A percentile compares a stretch with the other conserved stretches of the same genome.
phyloP scores from a whole-genome alignment of 1,140 invertebrate species.

The Hyles vespertilio region DNA sequence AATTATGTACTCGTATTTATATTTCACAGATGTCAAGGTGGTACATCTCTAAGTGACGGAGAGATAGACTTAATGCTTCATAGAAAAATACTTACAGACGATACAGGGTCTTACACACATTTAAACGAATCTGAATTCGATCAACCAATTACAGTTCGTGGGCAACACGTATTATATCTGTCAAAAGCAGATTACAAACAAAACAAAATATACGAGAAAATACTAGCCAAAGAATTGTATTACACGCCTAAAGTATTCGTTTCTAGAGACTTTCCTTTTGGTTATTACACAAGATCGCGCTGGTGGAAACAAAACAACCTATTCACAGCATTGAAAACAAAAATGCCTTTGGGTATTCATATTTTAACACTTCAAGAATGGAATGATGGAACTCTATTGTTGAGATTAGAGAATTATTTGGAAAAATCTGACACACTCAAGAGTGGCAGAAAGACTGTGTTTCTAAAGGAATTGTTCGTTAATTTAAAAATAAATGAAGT shows the following conservation, averaged over 20 bases:
- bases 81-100: conserved; percentile 89
- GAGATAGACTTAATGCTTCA: conserved; percentile 91
- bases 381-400: conserved; percentile 78
- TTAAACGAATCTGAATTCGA: conserved; percentile 89
- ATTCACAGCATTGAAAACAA: conserved; percentile 32
- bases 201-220: conserved; percentile 52
- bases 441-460: conserved; percentile 32
- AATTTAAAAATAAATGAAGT: conserved; percentile 74
- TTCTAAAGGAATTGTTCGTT: conserved; percentile 70
- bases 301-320: conserved; percentile 33
- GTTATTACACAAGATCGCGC: conserved; percentile 5
- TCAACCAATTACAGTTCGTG: conserved; percentile 86
- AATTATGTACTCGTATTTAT: too few species aligned
- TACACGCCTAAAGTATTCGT: conserved; percentile 30
- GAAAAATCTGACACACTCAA: conserved; percentile 82
- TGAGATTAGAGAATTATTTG: conserved; percentile 92
- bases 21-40: conserved; percentile 82
- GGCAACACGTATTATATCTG: conserved; percentile 78
- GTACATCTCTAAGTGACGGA: conserved; percentile 84
- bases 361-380: conserved; percentile 91
- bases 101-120: conserved; percentile 90
- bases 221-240: conserved; percentile 45
- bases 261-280: conserved; percentile 9
- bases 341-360: conserved; percentile 87
- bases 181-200: conserved; percentile 40